phyloP scores from a whole-genome alignment of 2,113 vertebrate genomes.

The Ophthalmolycus amberensis region DNA sequence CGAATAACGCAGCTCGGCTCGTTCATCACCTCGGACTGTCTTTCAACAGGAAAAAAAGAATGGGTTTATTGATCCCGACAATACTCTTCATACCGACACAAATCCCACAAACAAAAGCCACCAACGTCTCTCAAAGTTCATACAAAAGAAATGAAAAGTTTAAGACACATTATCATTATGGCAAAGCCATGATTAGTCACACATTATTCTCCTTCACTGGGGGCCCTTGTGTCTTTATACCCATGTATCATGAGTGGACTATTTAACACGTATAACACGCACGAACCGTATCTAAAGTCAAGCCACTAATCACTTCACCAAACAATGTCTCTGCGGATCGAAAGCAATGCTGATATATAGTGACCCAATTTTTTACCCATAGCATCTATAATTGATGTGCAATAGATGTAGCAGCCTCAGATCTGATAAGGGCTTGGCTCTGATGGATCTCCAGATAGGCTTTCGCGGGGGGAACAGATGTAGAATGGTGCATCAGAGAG shows the following conservation, averaged over 20 bases:
- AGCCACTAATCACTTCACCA: constrained; percentile 67
- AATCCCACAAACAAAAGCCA: constrained; percentile 5
- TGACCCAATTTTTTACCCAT: constrained; percentile 67
- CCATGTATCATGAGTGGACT: constrained; percentile 57
- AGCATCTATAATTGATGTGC: constrained; percentile 77
- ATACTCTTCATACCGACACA: constrained; percentile 39
- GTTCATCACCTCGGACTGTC: constrained; percentile 58
- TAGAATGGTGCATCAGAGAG: constrained; percentile 73
- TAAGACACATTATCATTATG: constrained; percentile 29
- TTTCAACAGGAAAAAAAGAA: constrained; percentile 15
- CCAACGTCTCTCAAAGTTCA: background rate
- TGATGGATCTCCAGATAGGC: constrained; percentile 76
- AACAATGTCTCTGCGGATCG: constrained; percentile 66
- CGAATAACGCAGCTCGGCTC: constrained; percentile 23
- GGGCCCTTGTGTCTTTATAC: constrained; percentile 20
- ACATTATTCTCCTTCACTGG: constrained; percentile 33
- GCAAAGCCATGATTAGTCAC: constrained; percentile 35
- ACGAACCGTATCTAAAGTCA: constrained; percentile 59
- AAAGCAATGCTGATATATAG: constrained; percentile 61
- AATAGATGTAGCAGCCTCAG: constrained; percentile 59
- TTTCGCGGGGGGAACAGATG: constrained; percentile 77
- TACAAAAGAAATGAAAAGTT: background rate
- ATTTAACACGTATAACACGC: constrained; percentile 56
- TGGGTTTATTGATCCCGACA: constrained; percentile 58
- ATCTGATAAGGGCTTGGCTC: constrained; percentile 74